phyloP scores from a whole-genome alignment of 2,113 vertebrate genomes.

The Melanotaenia duboulayi region DNA sequence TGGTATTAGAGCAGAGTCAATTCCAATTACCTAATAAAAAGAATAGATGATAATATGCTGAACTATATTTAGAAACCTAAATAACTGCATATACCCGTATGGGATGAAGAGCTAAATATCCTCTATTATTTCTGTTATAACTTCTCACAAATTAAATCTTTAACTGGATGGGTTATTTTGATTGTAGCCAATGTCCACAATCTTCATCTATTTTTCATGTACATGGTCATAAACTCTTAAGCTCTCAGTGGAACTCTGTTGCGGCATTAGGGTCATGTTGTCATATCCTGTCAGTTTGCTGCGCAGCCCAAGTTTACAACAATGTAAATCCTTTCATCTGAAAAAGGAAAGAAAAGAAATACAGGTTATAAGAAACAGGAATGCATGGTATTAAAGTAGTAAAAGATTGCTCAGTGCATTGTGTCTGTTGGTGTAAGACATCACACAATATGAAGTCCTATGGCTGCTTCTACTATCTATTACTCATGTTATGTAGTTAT shows the following conservation, averaged over 20 bases:
- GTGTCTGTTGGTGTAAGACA: neutral
- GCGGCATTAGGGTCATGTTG: neutral
- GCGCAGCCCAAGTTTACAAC: neutral
- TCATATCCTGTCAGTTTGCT: constrained; percentile 3
- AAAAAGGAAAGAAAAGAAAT: neutral
- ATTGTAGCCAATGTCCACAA: neutral
- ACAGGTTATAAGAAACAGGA: neutral
- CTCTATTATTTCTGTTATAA: neutral
- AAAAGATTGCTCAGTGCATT: neutral
- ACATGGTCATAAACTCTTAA: neutral
- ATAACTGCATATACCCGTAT: neutral
- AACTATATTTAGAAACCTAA: no score
- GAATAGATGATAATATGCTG: no score
- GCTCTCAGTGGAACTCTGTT: neutral
- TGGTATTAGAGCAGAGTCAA: no score
- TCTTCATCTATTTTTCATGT: neutral
- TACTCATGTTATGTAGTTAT: constrained; percentile 6
- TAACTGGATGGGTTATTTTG: neutral
- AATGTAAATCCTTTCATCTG: neutral
- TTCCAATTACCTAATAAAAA: no score
- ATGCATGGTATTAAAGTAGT: neutral
- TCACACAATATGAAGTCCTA: neutral
- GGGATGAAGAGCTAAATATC: neutral
- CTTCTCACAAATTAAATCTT: neutral
- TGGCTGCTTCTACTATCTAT: neutral